Evolutionary conservation across 2,888 invertebrate species (phyloP), one percentile per base, ranked within the genome.

Genomic region (Tridacna gigas): DNA sequence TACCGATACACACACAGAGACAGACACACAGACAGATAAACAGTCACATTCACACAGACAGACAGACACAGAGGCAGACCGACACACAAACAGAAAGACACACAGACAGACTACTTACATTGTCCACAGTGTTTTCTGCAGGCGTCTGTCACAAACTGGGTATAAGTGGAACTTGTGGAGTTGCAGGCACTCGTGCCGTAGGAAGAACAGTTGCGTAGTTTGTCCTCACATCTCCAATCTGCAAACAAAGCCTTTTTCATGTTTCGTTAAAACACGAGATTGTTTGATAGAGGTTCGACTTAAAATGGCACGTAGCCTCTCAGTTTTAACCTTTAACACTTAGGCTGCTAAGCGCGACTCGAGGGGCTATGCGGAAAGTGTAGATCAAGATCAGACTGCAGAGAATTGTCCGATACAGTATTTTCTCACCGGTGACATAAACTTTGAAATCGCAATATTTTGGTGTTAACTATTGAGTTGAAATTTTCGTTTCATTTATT

Each of bases 201-300:
- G 13, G 77, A 47, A 5, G 69, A 22, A 74, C 84, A 84, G 67
- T 84, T 81, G 5, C 37, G 13, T 3, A 84, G 25, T 7, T 25
- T 65, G 47, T 84, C 84, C 13, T 75, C 60, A 77, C 84, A 84
- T 51, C 84, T 61, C 84, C 84, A 84, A 25, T 84, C 84, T 84
- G 48, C 20, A 69, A 1, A n/a, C 3, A 66, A 37, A 37, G 7
- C 37, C 37, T 37, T 37, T 37, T 7, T 4, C 37, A 37, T 37
- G 37, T 37, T 4, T 37, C 37, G 37, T 37, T 37, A 37, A 37
- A 37, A 4, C 37, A 37, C 3, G 37, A 37, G 7, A 37, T n/a
- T n/a, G n/a, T n/a, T n/a, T n/a, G n/a, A n/a, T n/a, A n/a, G n/a
- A n/a, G n/a, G n/a, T n/a, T n/a, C n/a, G n/a, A n/a, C n/a, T n/a